Evolutionary conservation across 2,113 vertebrate species (phyloP), one percentile per base, ranked within the genome.

Genomic region (Sceloporus undulatus): DNA sequence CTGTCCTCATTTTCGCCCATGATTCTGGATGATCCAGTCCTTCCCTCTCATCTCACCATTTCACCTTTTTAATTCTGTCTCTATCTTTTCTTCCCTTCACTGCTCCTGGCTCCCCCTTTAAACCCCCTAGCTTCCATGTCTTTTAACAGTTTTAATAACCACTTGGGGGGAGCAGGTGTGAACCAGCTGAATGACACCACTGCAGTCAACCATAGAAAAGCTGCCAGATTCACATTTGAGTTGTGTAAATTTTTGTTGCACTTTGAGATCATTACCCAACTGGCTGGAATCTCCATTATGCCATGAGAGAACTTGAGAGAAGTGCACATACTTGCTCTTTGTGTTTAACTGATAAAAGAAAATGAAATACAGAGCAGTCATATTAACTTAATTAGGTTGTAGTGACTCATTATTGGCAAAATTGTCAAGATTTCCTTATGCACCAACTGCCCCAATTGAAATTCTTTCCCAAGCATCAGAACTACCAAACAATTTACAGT

Each of bases 401-500:
- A 79, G 74, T 25, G 85, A 88, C 85, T 59, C 23, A 75, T 54
- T 79, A 88, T 86, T 82, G 85, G n/a, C 76, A 91, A 89, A 8
- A 80, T 91, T 87, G 9, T 1, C 54, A 48, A 9, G 34, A 27
- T 74, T 94, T 56, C 92, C 93, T 89, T 87, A 48, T 48, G 48
- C 48, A 90, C 1, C 89, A 75, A 10, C 68, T 68, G 48, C 42
- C 91, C 94, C 94, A 91, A 83, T 3, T 88, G 42, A 90, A 94
- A 93, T 93, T 94, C 91, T 89, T 95, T 95, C 89, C 91, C 95
- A 94, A 84, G 66, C 84, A 79, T 81, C 92, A 85, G 79, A 90
- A 19, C 91, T 88, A 90, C 92, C 92, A 93, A 95, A 91, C 80
- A 88, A 95, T 95, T 93, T 94, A 91, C 90, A 90, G 73, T 93